These are phyloP conservation scores for Drosophila ohnishii DNA, from an alignment of 1,140 invertebrate species.

Conservation along the genomic window DNA sequence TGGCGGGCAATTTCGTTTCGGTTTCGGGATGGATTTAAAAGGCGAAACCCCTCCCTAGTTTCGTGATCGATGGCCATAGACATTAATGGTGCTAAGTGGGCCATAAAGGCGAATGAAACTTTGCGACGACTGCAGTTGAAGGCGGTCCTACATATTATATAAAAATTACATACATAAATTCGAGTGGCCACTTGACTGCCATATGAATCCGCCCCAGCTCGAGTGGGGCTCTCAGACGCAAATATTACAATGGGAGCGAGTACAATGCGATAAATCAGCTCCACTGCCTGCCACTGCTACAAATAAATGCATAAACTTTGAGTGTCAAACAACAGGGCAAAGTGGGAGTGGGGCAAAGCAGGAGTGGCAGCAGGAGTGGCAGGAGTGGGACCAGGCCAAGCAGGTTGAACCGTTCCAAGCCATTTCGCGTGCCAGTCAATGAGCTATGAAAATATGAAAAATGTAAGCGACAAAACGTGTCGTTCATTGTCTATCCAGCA, in stretches of 20 bases:
- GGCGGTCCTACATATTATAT: conserved; percentile 45
- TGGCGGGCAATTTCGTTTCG: conserved; percentile 13
- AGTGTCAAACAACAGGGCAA: conserved; percentile 58
- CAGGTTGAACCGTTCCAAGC: conserved; percentile 56
- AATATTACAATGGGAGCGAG: conserved; percentile 65
- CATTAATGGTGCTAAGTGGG: conserved; percentile 46
- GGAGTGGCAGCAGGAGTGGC: background rate
- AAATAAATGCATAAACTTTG: conserved; percentile 79
- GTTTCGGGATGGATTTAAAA: conserved; percentile 6
- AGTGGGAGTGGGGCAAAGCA: background rate
- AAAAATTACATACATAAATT: conserved; percentile 63
- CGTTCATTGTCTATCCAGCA: conserved; percentile 36
- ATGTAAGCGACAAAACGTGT: conserved; percentile 42
- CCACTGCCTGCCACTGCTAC: conserved; percentile 54
- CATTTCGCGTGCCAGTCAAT: conserved; percentile 67
- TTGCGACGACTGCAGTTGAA: conserved; percentile 23
- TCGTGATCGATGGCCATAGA: conserved; percentile 45
- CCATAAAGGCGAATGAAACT: conserved; percentile 45
- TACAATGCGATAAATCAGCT: conserved; percentile 74
- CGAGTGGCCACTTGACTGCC: conserved; percentile 61
- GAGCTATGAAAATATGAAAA: conserved; percentile 76
- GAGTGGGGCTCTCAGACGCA: conserved; percentile 54
- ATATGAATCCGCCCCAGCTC: conserved; percentile 49
- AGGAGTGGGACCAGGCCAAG: conserved; percentile 9
- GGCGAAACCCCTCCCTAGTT: conserved; percentile 4